Conservation (phyloP, 2,797 vertebrate species). For the Labeo calbasu region DNA sequence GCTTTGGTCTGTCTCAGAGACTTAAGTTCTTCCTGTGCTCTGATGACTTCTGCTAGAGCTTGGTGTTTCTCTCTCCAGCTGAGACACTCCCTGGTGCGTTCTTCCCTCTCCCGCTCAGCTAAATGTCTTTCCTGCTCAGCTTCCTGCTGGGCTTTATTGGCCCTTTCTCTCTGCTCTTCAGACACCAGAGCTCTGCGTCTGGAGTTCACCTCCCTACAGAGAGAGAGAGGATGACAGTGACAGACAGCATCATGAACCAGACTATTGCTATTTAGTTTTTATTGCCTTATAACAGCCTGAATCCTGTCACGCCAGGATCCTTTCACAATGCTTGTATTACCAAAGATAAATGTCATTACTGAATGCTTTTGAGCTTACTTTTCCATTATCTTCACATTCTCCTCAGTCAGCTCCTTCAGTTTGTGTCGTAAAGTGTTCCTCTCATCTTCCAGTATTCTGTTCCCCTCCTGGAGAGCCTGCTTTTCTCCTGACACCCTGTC, state of each 20-base stretch:
- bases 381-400: conserved; percentile 73
- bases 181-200: conserved; percentile 66
- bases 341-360: neutral
- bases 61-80: conserved; percentile 75
- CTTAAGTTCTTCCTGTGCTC: conserved; percentile 73
- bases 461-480: conserved; percentile 71
- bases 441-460: conserved; percentile 66
- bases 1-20: conserved; percentile 75
- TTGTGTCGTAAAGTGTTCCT: conserved; percentile 70
- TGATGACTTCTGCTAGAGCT: conserved; percentile 61
- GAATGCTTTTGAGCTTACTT: conserved; percentile 64
- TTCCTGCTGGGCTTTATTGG: conserved; percentile 68
- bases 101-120: conserved; percentile 69
- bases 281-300: neutral
- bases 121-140: conserved; percentile 69
- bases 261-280: neutral
- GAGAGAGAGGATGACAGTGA: conserved; percentile 11
- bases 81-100: conserved; percentile 71
- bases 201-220: conserved; percentile 67
- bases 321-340: neutral
- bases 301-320: neutral
- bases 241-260: neutral
- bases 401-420: conserved; percentile 70
- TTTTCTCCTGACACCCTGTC: conserved; percentile 75
- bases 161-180: conserved; percentile 70